Base-by-base conservation (phyloP, 2,888 invertebrate species). In the Bruchidius siliquastri region DNA sequence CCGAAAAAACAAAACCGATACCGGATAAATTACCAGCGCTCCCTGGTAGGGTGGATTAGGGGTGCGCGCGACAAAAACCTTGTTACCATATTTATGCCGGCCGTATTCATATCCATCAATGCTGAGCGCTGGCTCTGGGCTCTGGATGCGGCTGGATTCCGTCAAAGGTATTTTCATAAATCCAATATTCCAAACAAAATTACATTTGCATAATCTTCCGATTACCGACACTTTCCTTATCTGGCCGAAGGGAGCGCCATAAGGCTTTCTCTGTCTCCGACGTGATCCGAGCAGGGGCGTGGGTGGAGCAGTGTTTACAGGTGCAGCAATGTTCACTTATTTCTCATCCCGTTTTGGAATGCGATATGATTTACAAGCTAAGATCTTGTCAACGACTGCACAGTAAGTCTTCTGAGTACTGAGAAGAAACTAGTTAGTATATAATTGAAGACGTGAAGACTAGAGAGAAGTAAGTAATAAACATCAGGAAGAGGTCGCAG, bases 171-270 rank as follows among this genome's bases (percentile, higher is more conserved):
- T 84, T 84, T 85, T 84, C 85, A 84, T 84, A 84, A 86, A 86
- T 85, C 85, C 86, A 86, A 86, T 86, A 85, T 85, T 84, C 84
- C 83, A 84, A 85, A 85, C 85, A 84, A 85, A 85, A 85, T 86
- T 85, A 83, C 85, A 86, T 86, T 86, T 85, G 82, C 86, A 86
- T 86, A 86, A 86, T 85, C 85, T 85, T 84, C 82, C 85, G 84
- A 84, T 85, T 85, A 85, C 81, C 80, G 80, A 79, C 76, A 77
- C 79, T 79, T 74, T 77, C 77, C 77, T 77, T 75, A 73, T 76
- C 76, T 72, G 72, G 76, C 75, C 74, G 72, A 74, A 73, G 74
- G 70, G 74, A 3, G 49, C 13, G 49, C 49, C 49, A 13, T 49
- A 49, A 72, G 74, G 73, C 72, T 79, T 75, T 74, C 73, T 75